Conservation (phyloP, 2,888 invertebrate genomes). For the Philhelius pedissequus region DNA sequence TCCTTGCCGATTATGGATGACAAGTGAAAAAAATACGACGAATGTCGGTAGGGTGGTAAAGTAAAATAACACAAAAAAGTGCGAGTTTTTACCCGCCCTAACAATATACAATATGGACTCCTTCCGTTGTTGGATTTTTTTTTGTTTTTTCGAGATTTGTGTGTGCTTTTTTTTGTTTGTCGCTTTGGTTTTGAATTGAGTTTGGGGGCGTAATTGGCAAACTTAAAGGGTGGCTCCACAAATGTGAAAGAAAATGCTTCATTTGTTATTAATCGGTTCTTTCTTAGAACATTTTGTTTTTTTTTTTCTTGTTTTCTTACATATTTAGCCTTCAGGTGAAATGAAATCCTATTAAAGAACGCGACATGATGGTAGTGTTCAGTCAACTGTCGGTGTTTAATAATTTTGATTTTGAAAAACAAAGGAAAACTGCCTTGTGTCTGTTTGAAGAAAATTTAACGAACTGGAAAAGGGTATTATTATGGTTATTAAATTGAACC, state of each 20-base stretch:
- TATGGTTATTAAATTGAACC: not conserved
- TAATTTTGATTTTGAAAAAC: not conserved
- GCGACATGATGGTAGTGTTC: not conserved
- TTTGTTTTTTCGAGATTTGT: not conserved
- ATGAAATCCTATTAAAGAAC: not conserved
- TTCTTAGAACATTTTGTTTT: not conserved
- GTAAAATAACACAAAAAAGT: not conserved
- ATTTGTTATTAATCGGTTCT: not conserved
- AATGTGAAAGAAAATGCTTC: not conserved
- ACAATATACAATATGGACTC: conserved; percentile 1
- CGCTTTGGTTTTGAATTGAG: not conserved
- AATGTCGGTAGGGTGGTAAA: not conserved
- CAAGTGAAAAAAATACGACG: conserved; percentile 9
- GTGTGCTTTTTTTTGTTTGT: not conserved
- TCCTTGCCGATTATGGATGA: conserved; percentile 37
- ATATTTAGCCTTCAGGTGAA: not conserved
- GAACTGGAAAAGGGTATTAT: not conserved
- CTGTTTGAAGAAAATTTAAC: not conserved
- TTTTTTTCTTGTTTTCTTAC: too few species aligned
- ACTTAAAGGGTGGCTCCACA: conserved; percentile 7
- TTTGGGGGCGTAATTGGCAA: conserved; percentile 14
- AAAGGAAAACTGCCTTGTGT: not conserved
- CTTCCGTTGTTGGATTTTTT: not conserved
- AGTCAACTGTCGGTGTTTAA: conserved; percentile 3
- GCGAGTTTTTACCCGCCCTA: not conserved